Percentiles rank a stretch among this genome's conserved stretches.
phyloP scores from a whole-genome alignment of 2,113 vertebrate species.

The Canis aureus region DNA sequence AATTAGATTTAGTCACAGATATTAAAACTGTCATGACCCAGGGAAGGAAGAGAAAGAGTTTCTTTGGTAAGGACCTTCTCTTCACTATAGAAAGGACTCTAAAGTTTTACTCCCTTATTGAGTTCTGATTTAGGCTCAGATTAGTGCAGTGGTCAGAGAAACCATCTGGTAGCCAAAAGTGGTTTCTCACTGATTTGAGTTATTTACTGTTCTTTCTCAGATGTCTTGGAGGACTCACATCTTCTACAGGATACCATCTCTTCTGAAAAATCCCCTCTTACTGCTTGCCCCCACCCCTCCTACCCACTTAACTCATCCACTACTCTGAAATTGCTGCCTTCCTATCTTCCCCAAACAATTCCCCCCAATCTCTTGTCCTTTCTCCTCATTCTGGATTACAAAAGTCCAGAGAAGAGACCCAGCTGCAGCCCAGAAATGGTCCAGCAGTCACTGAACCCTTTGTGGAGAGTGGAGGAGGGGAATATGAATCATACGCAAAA shows the following conservation, averaged over 20 bases:
- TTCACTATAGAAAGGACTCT: background rate
- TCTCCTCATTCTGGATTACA: background rate
- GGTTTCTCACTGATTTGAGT: background rate
- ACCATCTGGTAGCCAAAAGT: background rate
- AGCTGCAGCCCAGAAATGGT: background rate
- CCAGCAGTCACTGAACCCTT: background rate
- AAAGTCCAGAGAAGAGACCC: background rate
- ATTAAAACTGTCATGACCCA: background rate
- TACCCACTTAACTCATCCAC: background rate
- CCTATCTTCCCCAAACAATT: background rate
- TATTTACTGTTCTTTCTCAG: background rate
- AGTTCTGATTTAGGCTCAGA: background rate
- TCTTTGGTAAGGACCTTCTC: background rate
- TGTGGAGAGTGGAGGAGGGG: background rate
- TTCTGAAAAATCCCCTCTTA: background rate
- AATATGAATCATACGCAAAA: background rate
- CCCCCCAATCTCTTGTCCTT: background rate
- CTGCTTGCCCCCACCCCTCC: too few species aligned
- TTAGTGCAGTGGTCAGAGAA: background rate
- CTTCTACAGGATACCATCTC: background rate
- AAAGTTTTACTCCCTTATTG: background rate
- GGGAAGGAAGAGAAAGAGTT: background rate
- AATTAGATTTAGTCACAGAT: background rate
- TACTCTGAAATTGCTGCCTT: background rate
- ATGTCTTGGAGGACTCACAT: rapidly evolving